phyloP scores from a whole-genome alignment of 2,888 invertebrate species.

The Heliconius sara region DNA sequence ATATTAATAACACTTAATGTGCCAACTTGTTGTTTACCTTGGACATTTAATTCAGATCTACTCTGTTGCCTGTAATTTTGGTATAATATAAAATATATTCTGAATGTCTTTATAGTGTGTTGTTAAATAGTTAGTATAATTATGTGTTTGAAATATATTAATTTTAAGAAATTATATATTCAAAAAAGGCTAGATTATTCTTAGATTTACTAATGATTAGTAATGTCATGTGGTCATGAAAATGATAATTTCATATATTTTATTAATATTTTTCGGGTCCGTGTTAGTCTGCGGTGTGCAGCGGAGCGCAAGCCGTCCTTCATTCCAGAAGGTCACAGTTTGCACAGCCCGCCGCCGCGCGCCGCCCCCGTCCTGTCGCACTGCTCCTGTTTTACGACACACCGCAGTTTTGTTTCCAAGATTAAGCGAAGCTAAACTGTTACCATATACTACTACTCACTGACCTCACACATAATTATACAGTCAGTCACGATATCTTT shows the following conservation, averaged over 20 bases:
- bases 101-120: too few species aligned
- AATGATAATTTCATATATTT: not conserved
- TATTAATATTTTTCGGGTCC: conserved; percentile 21
- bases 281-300: conserved; percentile 57
- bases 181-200: not conserved
- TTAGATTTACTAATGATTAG: not conserved
- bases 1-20: not conserved
- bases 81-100: not conserved
- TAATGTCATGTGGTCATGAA: too few species aligned
- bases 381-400: conserved; percentile 70
- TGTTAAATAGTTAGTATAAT: too few species aligned
- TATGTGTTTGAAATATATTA: too few species aligned
- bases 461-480: conserved; percentile 67
- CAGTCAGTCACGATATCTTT: conserved; percentile 44
- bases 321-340: conserved; percentile 75
- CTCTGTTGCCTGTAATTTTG: not conserved
- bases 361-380: conserved; percentile 50
- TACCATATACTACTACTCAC: conserved; percentile 68
- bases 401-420: conserved; percentile 74
- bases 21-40: not conserved
- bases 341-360: conserved; percentile 60
- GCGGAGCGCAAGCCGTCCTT: conserved; percentile 62
- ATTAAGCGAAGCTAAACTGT: conserved; percentile 77
- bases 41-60: not conserved
- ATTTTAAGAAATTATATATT: too few species aligned